Conservation (phyloP, 1,140 invertebrate species). For the Papilio machaon region DNA sequence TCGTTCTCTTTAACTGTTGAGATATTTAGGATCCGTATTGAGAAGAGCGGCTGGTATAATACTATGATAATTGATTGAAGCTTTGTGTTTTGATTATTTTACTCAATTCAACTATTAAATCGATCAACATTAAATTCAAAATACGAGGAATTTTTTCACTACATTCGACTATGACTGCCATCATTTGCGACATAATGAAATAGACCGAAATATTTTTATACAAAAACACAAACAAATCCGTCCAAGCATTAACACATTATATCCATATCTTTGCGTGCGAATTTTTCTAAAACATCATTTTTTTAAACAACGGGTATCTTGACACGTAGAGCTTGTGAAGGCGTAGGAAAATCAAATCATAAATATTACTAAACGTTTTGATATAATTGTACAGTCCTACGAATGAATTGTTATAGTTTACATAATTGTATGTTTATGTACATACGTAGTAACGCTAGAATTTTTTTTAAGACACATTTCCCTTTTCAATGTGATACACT, state of each 20-base stretch:
- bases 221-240: slow-evolving; percentile 36
- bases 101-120: not conserved
- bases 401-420: slow-evolving; percentile 39
- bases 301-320: not conserved
- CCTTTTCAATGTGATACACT: not conserved
- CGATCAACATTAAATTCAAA: too few relatives aligned
- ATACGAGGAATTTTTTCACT: too few relatives aligned
- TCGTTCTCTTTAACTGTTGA: slow-evolving; percentile 14
- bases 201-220: slow-evolving; percentile 8
- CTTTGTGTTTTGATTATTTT: not conserved
- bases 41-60: not conserved
- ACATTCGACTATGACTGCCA: not conserved
- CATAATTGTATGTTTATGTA: not conserved
- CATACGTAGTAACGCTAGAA: slow-evolving; percentile 26
- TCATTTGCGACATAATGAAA: slow-evolving; percentile 9
- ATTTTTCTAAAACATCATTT: not conserved
- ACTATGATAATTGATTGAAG: not conserved
- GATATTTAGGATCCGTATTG: slow-evolving; percentile 31
- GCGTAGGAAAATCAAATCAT: not conserved
- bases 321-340: not conserved
- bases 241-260: slow-evolving; percentile 16
- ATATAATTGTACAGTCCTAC: slow-evolving; percentile 27
- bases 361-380: not conserved
- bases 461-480: not conserved
- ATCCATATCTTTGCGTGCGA: slow-evolving; percentile 3